phyloP scores from a whole-genome alignment of 2,888 invertebrate species.

The Drosophila anomalipes region DNA sequence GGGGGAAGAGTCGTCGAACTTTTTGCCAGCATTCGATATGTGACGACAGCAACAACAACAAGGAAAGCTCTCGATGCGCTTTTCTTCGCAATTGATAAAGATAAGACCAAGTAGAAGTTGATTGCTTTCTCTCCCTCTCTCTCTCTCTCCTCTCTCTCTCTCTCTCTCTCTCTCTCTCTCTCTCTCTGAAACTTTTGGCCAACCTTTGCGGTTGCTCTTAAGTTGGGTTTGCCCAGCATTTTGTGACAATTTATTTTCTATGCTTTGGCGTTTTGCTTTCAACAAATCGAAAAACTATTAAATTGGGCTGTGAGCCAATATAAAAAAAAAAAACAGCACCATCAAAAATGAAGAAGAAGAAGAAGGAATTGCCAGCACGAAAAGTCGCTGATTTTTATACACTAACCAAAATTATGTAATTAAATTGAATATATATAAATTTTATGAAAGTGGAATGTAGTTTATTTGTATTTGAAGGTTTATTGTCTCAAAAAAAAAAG shows the following conservation, averaged over 20 bases:
- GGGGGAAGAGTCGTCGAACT: constrained; percentile 49
- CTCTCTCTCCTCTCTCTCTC: constrained; percentile 35
- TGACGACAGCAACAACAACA: constrained; percentile 37
- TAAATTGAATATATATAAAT: not conserved
- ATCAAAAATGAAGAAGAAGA: constrained; percentile 14
- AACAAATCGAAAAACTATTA: constrained; percentile 82
- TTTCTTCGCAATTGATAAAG: constrained; percentile 72
- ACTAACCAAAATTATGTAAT: constrained; percentile 17
- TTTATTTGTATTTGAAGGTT: not conserved
- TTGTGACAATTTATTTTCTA: constrained; percentile 80
- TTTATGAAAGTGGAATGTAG: not conserved
- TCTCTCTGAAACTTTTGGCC: constrained; percentile 60
- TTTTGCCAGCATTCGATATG: constrained; percentile 57
- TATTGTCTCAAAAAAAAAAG: not conserved
- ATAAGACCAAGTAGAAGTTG: constrained; percentile 63
- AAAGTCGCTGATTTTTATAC: constrained; percentile 29
- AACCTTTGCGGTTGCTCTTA: constrained; percentile 55
- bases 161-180: constrained; percentile 33
- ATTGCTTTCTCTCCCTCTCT: constrained; percentile 33
- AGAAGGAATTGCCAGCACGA: constrained; percentile 2
- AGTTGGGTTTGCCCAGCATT: constrained; percentile 57
- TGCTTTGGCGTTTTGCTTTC: constrained; percentile 78
- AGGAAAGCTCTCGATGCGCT: constrained; percentile 41
- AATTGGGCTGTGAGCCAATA: constrained; percentile 78
- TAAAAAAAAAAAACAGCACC: constrained; percentile 14